phyloP scores from a whole-genome alignment of 2,113 vertebrate genomes.

The Accipiter cooperii region DNA sequence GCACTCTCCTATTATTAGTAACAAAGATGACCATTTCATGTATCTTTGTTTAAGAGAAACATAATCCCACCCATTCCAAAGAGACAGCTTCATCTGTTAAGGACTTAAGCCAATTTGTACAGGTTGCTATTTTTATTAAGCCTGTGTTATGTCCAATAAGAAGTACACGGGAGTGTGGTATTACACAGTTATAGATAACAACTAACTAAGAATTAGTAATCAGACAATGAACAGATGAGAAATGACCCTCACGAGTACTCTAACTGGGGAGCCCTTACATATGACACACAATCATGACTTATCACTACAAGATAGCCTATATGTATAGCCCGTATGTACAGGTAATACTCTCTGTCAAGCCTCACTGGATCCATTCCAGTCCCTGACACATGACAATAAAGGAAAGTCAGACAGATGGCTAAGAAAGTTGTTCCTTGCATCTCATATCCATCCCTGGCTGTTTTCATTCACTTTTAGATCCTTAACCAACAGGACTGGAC shows the following conservation, averaged over 20 bases:
- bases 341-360: background rate
- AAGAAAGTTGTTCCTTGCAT: background rate
- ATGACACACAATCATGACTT: background rate
- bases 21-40: background rate
- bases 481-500: background rate
- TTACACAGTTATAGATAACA: background rate
- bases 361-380: background rate
- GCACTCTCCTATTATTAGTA: background rate
- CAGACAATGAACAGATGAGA: background rate
- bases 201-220: background rate
- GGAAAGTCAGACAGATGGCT: background rate
- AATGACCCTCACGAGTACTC: background rate
- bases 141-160: background rate
- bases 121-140: slow-evolving; percentile 22
- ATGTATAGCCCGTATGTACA: background rate
- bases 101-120: background rate
- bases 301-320: background rate
- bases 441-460: background rate
- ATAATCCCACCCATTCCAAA: background rate
- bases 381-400: background rate
- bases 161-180: background rate
- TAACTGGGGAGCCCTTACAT: background rate
- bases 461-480: background rate
- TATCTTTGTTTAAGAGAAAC: slow-evolving; percentile 21
- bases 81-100: slow-evolving; percentile 18